phyloP scores from a whole-genome alignment of 2,113 vertebrate species.

The Arizona elegans region DNA sequence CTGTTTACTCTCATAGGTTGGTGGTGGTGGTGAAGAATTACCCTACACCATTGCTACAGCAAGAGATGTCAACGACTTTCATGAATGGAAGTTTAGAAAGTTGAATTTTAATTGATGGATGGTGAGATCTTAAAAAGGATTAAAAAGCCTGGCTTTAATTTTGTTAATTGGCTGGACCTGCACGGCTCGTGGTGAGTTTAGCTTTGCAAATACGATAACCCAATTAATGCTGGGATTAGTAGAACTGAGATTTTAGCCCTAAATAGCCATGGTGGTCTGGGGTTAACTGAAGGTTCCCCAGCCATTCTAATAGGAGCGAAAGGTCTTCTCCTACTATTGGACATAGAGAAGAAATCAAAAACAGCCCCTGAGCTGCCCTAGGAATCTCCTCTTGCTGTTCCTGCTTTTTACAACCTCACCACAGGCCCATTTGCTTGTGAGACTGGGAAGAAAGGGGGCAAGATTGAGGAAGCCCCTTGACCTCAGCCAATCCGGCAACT shows the following conservation, averaged over 20 bases:
- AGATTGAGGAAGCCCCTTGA: not conserved
- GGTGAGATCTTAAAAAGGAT: not conserved
- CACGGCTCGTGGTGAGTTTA: not conserved
- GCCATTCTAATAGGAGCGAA: not conserved
- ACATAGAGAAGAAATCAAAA: not conserved
- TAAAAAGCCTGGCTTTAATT: not conserved
- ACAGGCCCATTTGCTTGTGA: not conserved
- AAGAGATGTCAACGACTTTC: not conserved
- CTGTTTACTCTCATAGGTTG: not conserved
- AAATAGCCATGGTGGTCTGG: not conserved
- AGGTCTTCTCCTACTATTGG: not conserved
- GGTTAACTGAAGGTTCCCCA: not conserved
- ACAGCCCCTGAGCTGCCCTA: not conserved
- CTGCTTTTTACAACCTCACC: not conserved
- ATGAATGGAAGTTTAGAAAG: not conserved
- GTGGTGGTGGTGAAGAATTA: not conserved
- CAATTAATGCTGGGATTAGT: not conserved
- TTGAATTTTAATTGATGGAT: not conserved
- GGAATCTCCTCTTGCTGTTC: not conserved
- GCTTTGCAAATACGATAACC: not conserved
- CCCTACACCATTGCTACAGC: not conserved
- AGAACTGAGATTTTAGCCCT: not conserved
- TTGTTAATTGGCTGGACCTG: not conserved
- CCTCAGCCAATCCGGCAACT: not conserved
- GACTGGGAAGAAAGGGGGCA: not conserved